Percentiles rank a stretch among this genome's conserved stretches.
Evolutionary conservation across 2,113 vertebrate genomes (phyloP).

Genomic region (Tachuris rubrigastra): DNA sequence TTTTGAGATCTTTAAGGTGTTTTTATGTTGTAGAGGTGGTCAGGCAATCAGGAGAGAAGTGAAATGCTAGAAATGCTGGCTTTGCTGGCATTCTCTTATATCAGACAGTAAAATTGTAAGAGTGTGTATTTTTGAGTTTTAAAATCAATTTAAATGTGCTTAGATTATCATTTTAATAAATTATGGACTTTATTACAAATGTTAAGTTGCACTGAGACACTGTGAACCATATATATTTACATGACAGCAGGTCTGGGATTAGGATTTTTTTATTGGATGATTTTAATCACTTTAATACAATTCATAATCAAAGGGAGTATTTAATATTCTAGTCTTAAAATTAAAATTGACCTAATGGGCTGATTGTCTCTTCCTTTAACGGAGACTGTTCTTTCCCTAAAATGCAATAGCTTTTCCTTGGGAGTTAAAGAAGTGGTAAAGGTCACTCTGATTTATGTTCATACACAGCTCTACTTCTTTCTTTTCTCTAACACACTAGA

Average conservation of each 20-base stretch:
- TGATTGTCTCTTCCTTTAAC: neutral
- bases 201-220: neutral
- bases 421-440: conserved; percentile 27
- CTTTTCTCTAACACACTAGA: neutral
- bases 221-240: neutral
- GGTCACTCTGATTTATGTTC: conserved; percentile 44
- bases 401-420: conserved; percentile 5
- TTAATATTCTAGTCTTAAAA: conserved; percentile 45
- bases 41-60: neutral
- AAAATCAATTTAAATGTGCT: neutral
- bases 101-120: neutral
- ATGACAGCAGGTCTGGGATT: neutral
- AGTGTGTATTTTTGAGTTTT: neutral
- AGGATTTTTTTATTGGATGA: conserved; percentile 12
- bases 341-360: conserved; percentile 31
- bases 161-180: neutral
- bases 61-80: neutral
- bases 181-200: neutral
- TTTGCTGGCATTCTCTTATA: neutral
- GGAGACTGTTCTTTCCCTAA: conserved; percentile 10
- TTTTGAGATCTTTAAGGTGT: neutral
- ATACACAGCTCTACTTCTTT: neutral
- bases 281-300: conserved; percentile 53
- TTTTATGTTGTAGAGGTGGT: neutral
- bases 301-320: conserved; percentile 6